Conservation (phyloP, 1,140 invertebrate genomes). For the Heliconius eleuchia region DNA sequence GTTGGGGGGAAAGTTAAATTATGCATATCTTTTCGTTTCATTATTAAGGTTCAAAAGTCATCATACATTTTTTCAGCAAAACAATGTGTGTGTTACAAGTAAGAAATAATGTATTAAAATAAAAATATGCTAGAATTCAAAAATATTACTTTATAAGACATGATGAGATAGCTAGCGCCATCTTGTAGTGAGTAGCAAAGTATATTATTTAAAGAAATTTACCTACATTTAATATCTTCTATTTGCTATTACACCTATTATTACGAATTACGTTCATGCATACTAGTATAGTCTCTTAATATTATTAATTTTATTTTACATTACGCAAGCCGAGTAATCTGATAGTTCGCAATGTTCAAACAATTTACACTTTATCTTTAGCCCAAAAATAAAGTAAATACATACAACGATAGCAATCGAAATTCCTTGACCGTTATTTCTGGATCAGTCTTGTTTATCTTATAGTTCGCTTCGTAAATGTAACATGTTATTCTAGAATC, state of each 20-base stretch:
- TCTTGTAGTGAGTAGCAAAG: conserved; percentile 60
- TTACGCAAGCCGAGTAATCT: background rate
- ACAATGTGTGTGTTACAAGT: no score
- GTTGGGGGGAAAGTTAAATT: no score
- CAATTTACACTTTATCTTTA: conserved; percentile 20
- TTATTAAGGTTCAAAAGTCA: no score
- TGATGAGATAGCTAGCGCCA: conserved; percentile 43
- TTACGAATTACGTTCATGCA: no score
- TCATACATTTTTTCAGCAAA: no score
- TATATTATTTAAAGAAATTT: background rate
- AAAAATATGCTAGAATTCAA: background rate
- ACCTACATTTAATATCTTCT: background rate
- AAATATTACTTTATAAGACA: background rate
- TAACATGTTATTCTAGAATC: conserved; percentile 62
- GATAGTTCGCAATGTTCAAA: conserved; percentile 13
- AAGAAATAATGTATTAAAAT: no score
- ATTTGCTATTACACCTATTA: background rate
- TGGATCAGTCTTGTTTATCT: conserved; percentile 61
- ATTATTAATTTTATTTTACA: background rate
- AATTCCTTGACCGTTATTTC: conserved; percentile 70
- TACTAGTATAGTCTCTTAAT: no score
- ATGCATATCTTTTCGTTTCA: no score
- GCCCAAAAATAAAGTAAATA: conserved; percentile 30
- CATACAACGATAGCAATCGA: conserved; percentile 44
- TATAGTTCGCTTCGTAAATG: conserved; percentile 50